phyloP scores from a whole-genome alignment of 2,888 invertebrate genomes.

The Stramonita haemastoma region DNA sequence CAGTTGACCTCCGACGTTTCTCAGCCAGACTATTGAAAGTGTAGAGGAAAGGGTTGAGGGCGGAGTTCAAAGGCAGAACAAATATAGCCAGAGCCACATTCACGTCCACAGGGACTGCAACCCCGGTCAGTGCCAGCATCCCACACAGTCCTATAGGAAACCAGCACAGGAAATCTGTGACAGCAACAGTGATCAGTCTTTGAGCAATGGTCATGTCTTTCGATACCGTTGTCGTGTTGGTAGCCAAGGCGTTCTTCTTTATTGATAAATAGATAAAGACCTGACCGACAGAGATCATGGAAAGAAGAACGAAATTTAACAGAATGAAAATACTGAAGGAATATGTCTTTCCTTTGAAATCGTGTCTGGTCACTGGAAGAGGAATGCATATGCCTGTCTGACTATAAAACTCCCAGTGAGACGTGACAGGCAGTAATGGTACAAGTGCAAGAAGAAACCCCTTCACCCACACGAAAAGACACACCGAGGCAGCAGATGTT shows the following conservation, averaged over 20 bases:
- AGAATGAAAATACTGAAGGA: not conserved
- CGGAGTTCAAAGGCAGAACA: not conserved
- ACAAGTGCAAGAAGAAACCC: not conserved
- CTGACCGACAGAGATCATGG: not conserved
- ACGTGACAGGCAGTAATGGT: not conserved
- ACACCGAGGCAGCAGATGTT: not conserved
- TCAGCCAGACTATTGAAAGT: not conserved
- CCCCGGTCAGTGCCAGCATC: not conserved
- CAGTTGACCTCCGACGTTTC: not conserved
- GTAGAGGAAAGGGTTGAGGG: not conserved
- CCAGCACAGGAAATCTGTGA: slow-evolving; percentile 10
- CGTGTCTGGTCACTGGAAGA: not conserved
- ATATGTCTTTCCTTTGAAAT: not conserved
- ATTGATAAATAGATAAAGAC: slow-evolving; percentile 1
- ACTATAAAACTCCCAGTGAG: slow-evolving; percentile 11
- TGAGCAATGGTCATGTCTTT: not conserved
- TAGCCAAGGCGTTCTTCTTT: not conserved
- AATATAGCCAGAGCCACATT: not conserved
- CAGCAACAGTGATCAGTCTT: not conserved
- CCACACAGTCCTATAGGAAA: slow-evolving; percentile 2
- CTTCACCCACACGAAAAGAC: not conserved
- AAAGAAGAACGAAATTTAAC: not conserved
- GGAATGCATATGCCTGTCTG: slow-evolving; percentile 20
- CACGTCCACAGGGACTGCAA: not conserved
- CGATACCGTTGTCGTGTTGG: not conserved